Evolutionary conservation across 2,888 invertebrate species (phyloP).

Genomic region (Coecobrya sp.): DNA sequence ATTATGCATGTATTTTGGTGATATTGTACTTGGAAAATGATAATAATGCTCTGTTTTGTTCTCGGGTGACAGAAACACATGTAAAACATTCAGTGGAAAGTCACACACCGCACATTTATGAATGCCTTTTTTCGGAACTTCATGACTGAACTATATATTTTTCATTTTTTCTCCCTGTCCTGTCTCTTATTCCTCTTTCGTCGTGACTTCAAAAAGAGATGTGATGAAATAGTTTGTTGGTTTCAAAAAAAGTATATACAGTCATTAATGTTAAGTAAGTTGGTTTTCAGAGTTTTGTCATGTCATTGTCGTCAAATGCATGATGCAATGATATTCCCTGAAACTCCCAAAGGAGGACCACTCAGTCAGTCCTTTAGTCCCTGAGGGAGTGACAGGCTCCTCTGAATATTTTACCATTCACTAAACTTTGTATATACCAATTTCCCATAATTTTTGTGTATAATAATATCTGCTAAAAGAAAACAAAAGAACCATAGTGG

Average conservation of each 20-base stretch:
- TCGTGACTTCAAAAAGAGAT: constrained; percentile 26
- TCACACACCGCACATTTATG: constrained; percentile 55
- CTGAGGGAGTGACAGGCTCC: constrained; percentile 68
- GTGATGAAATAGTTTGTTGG: constrained; percentile 33
- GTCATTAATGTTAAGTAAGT: constrained; percentile 51
- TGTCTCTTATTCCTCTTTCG: constrained; percentile 53
- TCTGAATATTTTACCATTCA: constrained; percentile 51
- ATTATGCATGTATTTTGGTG: constrained; percentile 48
- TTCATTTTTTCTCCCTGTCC: constrained; percentile 43
- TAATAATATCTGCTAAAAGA: not conserved
- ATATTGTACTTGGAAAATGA: constrained; percentile 60
- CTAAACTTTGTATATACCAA: not conserved
- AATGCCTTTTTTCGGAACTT: constrained; percentile 67
- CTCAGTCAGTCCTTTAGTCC: constrained; percentile 64
- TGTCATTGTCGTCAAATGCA: constrained; percentile 33
- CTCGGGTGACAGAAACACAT: constrained; percentile 79
- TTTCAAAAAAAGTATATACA: not conserved
- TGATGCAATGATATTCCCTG: constrained; percentile 15
- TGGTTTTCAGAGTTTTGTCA: constrained; percentile 65
- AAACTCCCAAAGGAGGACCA: constrained; percentile 67
- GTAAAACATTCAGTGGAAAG: constrained; percentile 69
- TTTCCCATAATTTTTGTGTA: not conserved
- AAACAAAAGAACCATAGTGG: constrained; percentile 58
- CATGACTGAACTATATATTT: constrained; percentile 73
- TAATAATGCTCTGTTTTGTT: constrained; percentile 79